Base-by-base conservation (phyloP, 2,888 invertebrate genomes). In the Rhagium mordax region DNA sequence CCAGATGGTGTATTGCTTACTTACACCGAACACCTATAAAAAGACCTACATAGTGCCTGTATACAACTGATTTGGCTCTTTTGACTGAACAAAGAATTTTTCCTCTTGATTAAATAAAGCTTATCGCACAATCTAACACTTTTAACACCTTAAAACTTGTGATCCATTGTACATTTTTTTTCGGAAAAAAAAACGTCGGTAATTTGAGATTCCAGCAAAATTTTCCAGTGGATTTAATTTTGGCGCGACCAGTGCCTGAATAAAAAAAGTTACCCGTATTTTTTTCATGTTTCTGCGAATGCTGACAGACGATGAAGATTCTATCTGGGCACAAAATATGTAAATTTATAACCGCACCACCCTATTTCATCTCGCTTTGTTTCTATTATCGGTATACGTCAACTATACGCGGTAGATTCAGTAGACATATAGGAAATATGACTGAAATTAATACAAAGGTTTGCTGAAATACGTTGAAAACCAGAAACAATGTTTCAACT, bases 1-100 rank as follows among this genome's bases (percentile, higher is more conserved):
- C 73, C 75, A 76, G 73, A 76, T 76, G 76, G 76, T 67, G 76
- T 74, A 76, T 76, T 74, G 74, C 74, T 76, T 76, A 67, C 76
- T 74, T 69, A 67, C 57, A 47, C 57, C 18, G 67, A 67, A 67
- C 67, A 47, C 67, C 67, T 57, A 67, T 65, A 29, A 65, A 65
- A 53, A 65, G 65, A 41, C 65, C 65, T 65, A 18, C 33, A n/a
- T 41, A 33, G 53, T n/a, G 13, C 20, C 61, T 20, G 61, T 33
- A 59, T 59, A 27, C 64, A 21, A 60, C 59, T 29, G 65, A 65
- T 33, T 67, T 57, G 41, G 47, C 51, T 33, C 33, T 18, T 65
- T 29, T 65, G 53, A 53, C 21, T 57, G 53, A 57, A 67, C 67
- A 67, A 67, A 67, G 57, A 15, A 51, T 21, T 47, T 57, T 67